These are phyloP conservation scores for Malurus elegans DNA, from an alignment of 2,113 vertebrate species.

Conservation along the genomic window DNA sequence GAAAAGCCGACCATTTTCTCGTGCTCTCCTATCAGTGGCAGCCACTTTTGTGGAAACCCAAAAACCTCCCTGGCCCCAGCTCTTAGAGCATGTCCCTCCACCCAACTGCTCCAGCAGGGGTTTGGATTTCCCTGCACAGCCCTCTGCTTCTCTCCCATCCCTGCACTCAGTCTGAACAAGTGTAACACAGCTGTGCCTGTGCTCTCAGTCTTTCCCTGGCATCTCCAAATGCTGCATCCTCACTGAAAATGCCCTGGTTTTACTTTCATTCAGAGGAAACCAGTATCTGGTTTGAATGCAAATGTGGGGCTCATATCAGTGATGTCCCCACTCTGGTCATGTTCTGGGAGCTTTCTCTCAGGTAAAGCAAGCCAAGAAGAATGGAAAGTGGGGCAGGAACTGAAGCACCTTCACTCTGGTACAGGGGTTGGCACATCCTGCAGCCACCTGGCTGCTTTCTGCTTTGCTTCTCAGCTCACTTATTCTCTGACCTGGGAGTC, in stretches of 20 bases:
- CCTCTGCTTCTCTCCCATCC: background rate
- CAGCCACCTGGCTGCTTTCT: background rate
- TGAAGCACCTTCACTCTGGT: background rate
- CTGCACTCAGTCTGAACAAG: background rate
- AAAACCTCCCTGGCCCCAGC: rapidly evolving
- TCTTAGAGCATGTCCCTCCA: background rate
- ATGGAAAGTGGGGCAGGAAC: background rate
- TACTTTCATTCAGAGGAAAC: background rate
- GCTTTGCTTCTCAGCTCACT: background rate
- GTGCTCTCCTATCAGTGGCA: background rate
- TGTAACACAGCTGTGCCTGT: background rate
- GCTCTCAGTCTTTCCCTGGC: background rate
- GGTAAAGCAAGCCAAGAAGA: background rate
- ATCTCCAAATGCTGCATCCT: background rate
- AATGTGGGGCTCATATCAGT: rapidly evolving
- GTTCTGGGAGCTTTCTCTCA: background rate
- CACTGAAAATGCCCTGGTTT: background rate
- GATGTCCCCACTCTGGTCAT: background rate
- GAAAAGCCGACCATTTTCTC: background rate
- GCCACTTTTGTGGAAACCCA: background rate
- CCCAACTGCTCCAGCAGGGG: background rate
- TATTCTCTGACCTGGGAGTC: background rate
- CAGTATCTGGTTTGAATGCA: background rate
- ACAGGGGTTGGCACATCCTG: background rate
- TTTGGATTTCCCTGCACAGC: background rate